Evolutionary conservation across 2,113 vertebrate genomes (phyloP), one percentile per base, ranked within the genome.

Genomic region (Argyrosomus japonicus): DNA sequence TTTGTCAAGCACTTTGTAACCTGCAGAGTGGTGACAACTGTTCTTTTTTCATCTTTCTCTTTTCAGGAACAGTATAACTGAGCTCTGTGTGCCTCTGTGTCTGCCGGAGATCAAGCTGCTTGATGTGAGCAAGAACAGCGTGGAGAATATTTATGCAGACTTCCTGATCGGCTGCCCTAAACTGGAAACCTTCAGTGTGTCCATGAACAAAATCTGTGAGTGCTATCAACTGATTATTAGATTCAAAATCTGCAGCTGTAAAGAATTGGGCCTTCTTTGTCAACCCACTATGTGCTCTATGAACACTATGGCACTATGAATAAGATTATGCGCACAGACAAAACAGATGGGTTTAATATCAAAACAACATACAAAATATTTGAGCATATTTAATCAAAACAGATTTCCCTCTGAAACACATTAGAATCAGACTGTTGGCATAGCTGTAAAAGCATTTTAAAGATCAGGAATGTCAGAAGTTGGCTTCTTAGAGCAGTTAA

Each of bases 101-200:
- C 95, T 99, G 75, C 93, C 95, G 64, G 96, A 98, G 82, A 70
- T 99, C 85, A 97, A 95, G 89, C 91, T 95, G 88, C 93, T 99
- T 58, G 98, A 99, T 15, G 91, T 99, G 81, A 97, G 95, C 90
- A 98, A 96, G 90, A 99, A 99, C 89, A 74, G 21, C 48, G 92
- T 99, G 90, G 93, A 94, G 36, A 90, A 72, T 1, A 88, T 99
- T 47, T 93, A 93, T 72, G 88, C 94, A 1, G 91, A 96, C 73
- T 94, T 97, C 62, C 93, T 99, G 58, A 88, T 90, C 19, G 89
- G 94, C 71, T 99, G 97, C 87, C 88, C 90, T 48, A 98, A 97
- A 90, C 87, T 99, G 86, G 98, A 99, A 81, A 96, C 91, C 18
- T 92, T 99, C 71, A 98, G 88, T 4, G 96, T 95, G 75, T 97